Evolutionary conservation across 2,113 vertebrate genomes (phyloP), one percentile per base, ranked within the genome.

Genomic region (Phylloscopus trochilus): DNA sequence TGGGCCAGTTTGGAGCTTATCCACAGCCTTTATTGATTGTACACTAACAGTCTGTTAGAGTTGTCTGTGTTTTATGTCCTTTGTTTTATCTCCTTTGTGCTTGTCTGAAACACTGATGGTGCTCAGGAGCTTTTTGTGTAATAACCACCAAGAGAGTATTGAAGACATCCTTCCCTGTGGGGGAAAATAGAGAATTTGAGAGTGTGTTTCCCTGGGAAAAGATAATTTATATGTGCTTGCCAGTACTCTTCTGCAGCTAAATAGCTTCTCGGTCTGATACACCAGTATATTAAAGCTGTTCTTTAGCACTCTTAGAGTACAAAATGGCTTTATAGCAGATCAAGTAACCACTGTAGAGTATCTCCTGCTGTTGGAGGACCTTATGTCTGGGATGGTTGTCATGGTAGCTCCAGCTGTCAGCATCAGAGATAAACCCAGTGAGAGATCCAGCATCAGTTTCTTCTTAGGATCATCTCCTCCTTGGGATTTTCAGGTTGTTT

Each of bases 251-350:
- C 46, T 80, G 76, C 73, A 81, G 80, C 82, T 73, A 66, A 95
- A 88, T 73, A 79, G 59, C 75, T 85, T 87, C 63, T 94, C 1
- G 15, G 46, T 91, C 85, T 90, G 88, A 73, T 96, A 92, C 72
- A 62, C 75, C 26, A 53, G 55, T 66, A 27, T 72, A 80, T 83
- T 88, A 80, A 92, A 85, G 41, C 79, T 90, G 66, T n/a, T 85
- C 63, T 77, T 79, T 53, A 88, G 75, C 46, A 49, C n/a, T 66
- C 82, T 69, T 41, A 64, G 86, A 68, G 75, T 76, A 69, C 31
- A 66, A 76, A 96, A 93, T 64, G n/a, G 31, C 59, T 88, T 93
- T 79, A 53, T 39, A 94, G 75, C 31, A 85, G 46, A 95, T 85
- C 62, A 93, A 24, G 63, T 68, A 89, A 80, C 72, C 79, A 62